phyloP scores from a whole-genome alignment of 1,140 invertebrate species.

The Ganaspis sp. region DNA sequence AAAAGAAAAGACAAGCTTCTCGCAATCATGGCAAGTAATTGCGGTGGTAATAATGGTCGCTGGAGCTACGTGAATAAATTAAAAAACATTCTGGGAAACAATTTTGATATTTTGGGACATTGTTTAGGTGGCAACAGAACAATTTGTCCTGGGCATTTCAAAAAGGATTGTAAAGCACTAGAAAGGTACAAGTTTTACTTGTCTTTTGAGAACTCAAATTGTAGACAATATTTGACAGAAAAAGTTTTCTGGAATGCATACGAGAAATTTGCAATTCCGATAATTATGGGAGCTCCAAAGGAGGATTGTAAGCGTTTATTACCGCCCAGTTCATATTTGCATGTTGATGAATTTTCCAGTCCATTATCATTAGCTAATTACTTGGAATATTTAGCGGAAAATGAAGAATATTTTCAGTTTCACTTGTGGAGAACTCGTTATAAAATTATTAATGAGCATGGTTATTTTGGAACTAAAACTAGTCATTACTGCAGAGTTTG shows the following conservation, averaged over 20 bases:
- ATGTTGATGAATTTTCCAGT: conserved; percentile 83
- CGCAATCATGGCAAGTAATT: conserved; percentile 82
- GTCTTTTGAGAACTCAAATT: conserved; percentile 85
- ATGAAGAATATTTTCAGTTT: conserved; percentile 79
- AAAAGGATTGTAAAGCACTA: conserved; percentile 77
- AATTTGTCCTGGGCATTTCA: conserved; percentile 79
- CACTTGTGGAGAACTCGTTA: conserved; percentile 84
- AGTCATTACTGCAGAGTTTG: conserved; percentile 89
- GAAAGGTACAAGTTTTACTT: conserved; percentile 85
- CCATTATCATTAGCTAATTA: conserved; percentile 81
- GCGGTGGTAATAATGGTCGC: conserved; percentile 76
- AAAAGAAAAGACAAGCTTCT: conserved; percentile 68
- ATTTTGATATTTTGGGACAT: conserved; percentile 63
- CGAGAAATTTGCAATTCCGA: conserved; percentile 81
- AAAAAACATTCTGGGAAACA: conserved; percentile 65
- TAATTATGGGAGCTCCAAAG: conserved; percentile 81
- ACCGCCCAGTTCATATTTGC: conserved; percentile 83
- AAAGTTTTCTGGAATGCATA: conserved; percentile 83
- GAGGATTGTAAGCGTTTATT: conserved; percentile 77
- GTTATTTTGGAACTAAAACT: conserved; percentile 81
- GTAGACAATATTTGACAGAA: conserved; percentile 84
- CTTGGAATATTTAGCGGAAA: conserved; percentile 77
- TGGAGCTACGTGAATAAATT: conserved; percentile 80
- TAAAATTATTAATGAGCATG: conserved; percentile 84
- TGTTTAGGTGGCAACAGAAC: conserved; percentile 64